Base-by-base conservation (phyloP, 2,797 vertebrate species). In the Phrynocephalus forsythii region DNA sequence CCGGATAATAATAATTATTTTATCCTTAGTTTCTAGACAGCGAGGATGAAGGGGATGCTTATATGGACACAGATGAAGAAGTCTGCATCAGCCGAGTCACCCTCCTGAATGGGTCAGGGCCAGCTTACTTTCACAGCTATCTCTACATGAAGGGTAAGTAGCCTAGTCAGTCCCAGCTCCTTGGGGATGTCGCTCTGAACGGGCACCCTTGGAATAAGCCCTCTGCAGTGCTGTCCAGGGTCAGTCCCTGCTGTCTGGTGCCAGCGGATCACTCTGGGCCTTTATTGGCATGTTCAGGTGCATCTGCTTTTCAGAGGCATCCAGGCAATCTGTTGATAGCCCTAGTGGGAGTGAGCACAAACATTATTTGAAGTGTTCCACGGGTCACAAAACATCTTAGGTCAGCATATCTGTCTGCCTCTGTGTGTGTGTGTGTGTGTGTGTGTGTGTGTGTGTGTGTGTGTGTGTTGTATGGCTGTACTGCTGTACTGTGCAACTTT, bases 31-130 rank as follows among this genome's bases (percentile, higher is more conserved):
- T 98, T 90, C 97, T 98, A 67, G 98, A 98, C 91, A 98, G 98
- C 3, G 98, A 98, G 79, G 98, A 99, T 90, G 98, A 99, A 90
- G 97, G 97, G 5, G 98, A 99, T 26, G 97, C 97, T 92, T 98
- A 97, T 20, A 98, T 98, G 93, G 98, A 99, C 95, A 98, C 98
- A n/a, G 98, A 99, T 86, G 98, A 99, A 95, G 98, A 99, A 90
- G 95, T 98, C 81, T 98, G 97, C 91, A 98, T 97, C 1, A 97
- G 97, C 11, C 97, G 97, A 86, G 95, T 98, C 88, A 97, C 97
- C 80, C 87, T 98, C 60, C 96, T 98, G 91, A 98, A 97, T 26
- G 98, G 98, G 90, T 96, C 95, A 1, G 98, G 97, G 83, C 98
- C 98, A 3, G 98, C 97, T 0, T 99, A 99, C 96, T 99, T 99